Conservation (phyloP, 2,797 vertebrate genomes). For the Lateolabrax maculatus region DNA sequence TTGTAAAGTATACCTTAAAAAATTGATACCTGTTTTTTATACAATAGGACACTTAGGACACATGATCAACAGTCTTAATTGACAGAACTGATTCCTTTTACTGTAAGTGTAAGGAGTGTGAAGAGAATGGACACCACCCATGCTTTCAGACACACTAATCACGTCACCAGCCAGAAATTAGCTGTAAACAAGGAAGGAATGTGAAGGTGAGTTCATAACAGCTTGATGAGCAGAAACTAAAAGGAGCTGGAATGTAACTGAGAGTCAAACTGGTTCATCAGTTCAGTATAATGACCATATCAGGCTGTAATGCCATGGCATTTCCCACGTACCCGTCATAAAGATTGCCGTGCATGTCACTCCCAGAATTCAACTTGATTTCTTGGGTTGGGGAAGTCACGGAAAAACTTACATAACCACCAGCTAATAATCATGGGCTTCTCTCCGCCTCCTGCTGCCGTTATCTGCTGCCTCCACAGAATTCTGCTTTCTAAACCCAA, state of each 20-base stretch:
- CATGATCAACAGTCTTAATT: neutral
- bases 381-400: conserved; percentile 12
- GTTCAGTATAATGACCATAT: conserved; percentile 40
- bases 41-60: neutral
- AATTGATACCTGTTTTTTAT: neutral
- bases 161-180: conserved; percentile 34
- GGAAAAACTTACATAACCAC: conserved; percentile 56
- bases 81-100: conserved; percentile 1
- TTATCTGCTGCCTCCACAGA: conserved; percentile 59
- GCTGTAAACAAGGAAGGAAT: conserved; percentile 52
- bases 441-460: conserved; percentile 14
- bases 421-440: conserved; percentile 50
- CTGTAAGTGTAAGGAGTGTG: conserved; percentile 12
- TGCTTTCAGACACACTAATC: conserved; percentile 50
- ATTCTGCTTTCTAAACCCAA: conserved; percentile 57
- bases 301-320: conserved; percentile 26
- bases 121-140: conserved; percentile 22
- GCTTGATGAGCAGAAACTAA: conserved; percentile 45
- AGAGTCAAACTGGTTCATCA: conserved; percentile 44
- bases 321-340: conserved; percentile 13
- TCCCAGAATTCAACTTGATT: conserved; percentile 20
- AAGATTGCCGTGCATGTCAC: conserved; percentile 24
- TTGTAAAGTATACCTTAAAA: neutral
- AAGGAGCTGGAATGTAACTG: conserved; percentile 33
- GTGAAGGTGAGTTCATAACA: conserved; percentile 40